Percentiles rank a stretch among this genome's conserved stretches.
phyloP scores from a whole-genome alignment of 2,888 invertebrate species.

The Dusona sp. region DNA sequence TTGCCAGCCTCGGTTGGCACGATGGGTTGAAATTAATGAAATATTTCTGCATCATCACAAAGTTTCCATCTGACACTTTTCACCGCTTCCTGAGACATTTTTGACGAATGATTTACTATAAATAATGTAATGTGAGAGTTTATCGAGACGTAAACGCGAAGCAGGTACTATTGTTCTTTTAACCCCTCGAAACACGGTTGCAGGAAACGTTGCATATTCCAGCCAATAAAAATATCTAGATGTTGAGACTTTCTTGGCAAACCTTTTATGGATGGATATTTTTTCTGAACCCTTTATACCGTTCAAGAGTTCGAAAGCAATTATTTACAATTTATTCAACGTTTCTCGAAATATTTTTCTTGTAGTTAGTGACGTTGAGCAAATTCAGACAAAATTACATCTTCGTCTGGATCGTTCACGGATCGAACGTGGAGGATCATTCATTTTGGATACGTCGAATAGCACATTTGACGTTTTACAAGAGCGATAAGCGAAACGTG shows the following conservation, averaged over 20 bases:
- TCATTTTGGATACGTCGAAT: constrained; percentile 5
- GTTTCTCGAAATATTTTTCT: background rate
- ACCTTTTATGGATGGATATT: background rate
- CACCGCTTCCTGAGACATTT: background rate
- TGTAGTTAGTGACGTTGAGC: background rate
- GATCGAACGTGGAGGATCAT: constrained; percentile 4
- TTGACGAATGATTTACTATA: background rate
- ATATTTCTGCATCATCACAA: background rate
- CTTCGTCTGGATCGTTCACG: background rate
- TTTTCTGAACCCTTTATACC: background rate
- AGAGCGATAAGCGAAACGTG: background rate
- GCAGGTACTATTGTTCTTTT: background rate
- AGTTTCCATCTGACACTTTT: background rate
- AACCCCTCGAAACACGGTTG: background rate
- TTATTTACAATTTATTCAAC: constrained; percentile 8
- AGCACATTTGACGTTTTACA: background rate
- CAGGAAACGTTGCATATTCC: background rate
- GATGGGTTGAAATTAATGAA: background rate
- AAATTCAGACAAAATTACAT: background rate
- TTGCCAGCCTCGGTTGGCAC: background rate
- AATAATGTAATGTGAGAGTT: background rate
- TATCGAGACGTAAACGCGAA: background rate
- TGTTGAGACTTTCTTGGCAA: background rate
- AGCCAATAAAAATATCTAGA: background rate
- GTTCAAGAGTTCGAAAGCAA: background rate